phyloP scores from a whole-genome alignment of 2,113 vertebrate genomes.

The Hystrix cristata region DNA sequence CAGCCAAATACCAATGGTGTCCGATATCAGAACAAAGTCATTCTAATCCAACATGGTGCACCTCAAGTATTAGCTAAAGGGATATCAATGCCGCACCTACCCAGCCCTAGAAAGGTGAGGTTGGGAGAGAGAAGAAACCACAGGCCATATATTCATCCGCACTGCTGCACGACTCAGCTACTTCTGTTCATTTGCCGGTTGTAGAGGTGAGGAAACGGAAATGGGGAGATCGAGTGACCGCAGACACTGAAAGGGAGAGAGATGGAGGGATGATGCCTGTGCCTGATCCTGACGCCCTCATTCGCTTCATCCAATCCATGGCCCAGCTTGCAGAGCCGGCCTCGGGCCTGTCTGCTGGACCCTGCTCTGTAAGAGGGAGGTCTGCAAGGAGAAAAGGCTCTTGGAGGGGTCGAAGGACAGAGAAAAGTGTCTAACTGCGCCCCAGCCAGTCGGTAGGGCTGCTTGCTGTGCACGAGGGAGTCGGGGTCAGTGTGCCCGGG shows the following conservation, averaged over 20 bases:
- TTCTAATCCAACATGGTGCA: background rate
- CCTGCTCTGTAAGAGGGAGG: background rate
- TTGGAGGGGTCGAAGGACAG: background rate
- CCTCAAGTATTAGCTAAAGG: background rate
- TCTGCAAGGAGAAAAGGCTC: background rate
- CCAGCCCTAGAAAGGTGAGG: background rate
- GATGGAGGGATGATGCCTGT: background rate
- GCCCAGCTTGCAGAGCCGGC: background rate
- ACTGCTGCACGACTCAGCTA: background rate
- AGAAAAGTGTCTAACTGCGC: background rate
- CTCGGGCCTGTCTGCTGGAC: background rate
- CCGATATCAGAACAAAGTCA: background rate
- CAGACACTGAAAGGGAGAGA: background rate
- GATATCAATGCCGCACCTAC: background rate
- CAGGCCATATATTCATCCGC: background rate
- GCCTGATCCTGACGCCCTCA: background rate
- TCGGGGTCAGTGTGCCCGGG: background rate
- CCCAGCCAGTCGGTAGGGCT: background rate
- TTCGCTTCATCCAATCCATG: background rate
- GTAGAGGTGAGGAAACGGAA: background rate
- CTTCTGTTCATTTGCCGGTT: background rate
- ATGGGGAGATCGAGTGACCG: background rate
- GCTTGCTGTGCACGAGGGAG: background rate
- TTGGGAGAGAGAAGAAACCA: background rate
- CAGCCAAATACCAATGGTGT: background rate